These are phyloP conservation scores for Python bivittatus DNA, from an alignment of 2,113 vertebrate genomes.

Conservation along the genomic window DNA sequence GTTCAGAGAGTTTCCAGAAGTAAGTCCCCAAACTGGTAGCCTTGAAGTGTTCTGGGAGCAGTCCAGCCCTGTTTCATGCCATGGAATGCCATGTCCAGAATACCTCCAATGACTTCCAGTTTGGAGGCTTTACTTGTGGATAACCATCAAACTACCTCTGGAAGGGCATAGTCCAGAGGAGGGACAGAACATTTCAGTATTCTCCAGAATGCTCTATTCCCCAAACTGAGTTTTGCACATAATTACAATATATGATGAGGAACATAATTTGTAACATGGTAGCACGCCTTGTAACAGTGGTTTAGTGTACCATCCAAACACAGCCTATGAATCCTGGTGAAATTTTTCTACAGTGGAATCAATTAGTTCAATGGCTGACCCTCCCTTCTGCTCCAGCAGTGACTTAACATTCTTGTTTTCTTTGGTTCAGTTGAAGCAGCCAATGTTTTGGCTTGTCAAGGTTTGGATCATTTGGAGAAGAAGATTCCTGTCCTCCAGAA, in stretches of 20 bases:
- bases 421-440: constrained; percentile 72
- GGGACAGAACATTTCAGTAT: not conserved
- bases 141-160: not conserved
- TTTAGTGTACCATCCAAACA: not conserved
- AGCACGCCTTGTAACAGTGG: not conserved
- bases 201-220: not conserved
- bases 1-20: not conserved
- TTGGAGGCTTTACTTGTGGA: not conserved
- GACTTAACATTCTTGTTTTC: not conserved
- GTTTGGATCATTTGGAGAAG: constrained; percentile 79
- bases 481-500: constrained; percentile 81
- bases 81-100: not conserved
- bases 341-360: not conserved
- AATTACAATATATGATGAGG: not conserved
- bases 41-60: not conserved
- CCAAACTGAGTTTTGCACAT: not conserved
- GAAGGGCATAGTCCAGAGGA: not conserved
- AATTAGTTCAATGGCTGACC: not conserved
- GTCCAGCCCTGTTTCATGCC: not conserved
- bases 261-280: not conserved
- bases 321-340: not conserved
- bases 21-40: not conserved
- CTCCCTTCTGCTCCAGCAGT: not conserved
- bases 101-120: not conserved
- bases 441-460: constrained; percentile 77